phyloP scores from a whole-genome alignment of 2,888 invertebrate species.

The Heliconius hortense region DNA sequence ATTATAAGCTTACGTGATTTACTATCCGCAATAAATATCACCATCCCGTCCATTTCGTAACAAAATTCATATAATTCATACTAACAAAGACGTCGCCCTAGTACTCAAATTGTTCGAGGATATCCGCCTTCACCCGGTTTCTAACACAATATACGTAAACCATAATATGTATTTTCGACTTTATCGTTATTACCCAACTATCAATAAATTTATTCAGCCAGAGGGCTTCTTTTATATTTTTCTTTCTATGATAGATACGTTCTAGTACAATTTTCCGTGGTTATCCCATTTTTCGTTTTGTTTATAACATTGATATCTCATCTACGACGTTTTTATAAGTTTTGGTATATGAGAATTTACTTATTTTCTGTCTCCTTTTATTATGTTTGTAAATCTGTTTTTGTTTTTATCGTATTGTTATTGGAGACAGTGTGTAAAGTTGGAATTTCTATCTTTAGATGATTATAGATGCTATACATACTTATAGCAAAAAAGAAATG shows the following conservation, averaged over 20 bases:
- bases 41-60: constrained; percentile 57
- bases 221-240: constrained; percentile 32
- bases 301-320: constrained; percentile 28
- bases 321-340: constrained; percentile 26
- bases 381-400: neutral
- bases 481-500: neutral
- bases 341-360: constrained; percentile 2
- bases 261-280: constrained; percentile 30
- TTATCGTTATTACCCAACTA: constrained; percentile 45
- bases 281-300: constrained; percentile 32
- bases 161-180: constrained; percentile 40
- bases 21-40: constrained; percentile 64
- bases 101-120: constrained; percentile 44
- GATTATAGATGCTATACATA: no score
- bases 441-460: neutral
- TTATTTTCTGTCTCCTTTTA: neutral
- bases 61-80: constrained; percentile 61
- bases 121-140: constrained; percentile 41
- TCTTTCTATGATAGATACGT: constrained; percentile 35
- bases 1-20: constrained; percentile 66
- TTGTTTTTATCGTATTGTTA: neutral
- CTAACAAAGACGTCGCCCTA: constrained; percentile 57
- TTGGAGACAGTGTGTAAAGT: neutral
- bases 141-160: constrained; percentile 41
- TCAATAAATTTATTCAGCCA: constrained; percentile 35